phyloP scores from a whole-genome alignment of 2,888 invertebrate genomes.

The Thysanoteuthis rhombus region DNA sequence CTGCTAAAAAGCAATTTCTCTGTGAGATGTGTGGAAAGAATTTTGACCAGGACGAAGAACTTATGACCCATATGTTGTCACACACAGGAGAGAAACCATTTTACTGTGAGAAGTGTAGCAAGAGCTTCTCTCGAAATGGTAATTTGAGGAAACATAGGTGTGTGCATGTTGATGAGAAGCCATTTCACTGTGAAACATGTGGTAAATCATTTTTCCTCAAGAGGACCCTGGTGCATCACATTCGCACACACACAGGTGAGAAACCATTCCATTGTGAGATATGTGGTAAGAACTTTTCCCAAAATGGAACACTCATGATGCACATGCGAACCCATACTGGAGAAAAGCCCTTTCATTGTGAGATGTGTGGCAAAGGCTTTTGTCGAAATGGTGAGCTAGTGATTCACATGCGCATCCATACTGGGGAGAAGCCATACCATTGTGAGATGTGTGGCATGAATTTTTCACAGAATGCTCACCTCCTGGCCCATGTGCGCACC shows the following conservation, averaged over 20 bases:
- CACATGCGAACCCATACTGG: background rate
- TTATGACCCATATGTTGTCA: background rate
- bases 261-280: background rate
- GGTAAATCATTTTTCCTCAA: background rate
- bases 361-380: background rate
- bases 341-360: background rate
- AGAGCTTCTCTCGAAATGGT: background rate
- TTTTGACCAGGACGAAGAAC: background rate
- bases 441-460: background rate
- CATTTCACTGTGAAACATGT: background rate
- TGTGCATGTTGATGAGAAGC: background rate
- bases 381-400: background rate
- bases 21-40: background rate
- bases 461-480: too few relatives aligned
- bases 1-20: background rate
- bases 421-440: background rate
- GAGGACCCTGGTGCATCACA: background rate
- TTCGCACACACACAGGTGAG: background rate
- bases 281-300: background rate
- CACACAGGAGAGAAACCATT: background rate
- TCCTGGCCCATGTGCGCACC: too few relatives aligned
- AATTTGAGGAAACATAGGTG: background rate
- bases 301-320: background rate
- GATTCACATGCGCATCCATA: background rate
- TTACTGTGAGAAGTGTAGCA: background rate